Percentiles rank a stretch among this genome's conserved stretches.
Evolutionary conservation across 2,113 vertebrate genomes (phyloP).

Genomic region (Chamaetylas fuelleborni): DNA sequence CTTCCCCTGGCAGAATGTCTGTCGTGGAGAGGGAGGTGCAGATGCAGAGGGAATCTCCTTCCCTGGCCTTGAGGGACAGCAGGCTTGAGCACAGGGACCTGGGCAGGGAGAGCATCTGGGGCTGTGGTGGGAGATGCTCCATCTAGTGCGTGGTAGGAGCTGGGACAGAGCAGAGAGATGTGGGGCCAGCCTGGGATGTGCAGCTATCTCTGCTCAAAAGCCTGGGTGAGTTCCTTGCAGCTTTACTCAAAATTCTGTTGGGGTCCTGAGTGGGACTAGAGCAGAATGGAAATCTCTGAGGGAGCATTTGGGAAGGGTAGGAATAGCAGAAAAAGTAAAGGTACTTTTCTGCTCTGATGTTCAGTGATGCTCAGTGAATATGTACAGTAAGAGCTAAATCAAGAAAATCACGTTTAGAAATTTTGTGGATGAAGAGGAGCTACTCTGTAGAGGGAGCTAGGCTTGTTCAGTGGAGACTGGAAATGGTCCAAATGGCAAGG

Average conservation of each 20-base stretch:
- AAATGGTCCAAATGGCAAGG: not conserved
- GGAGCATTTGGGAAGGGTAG: not conserved
- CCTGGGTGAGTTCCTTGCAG: not conserved
- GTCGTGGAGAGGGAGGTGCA: not conserved
- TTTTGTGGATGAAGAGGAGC: not conserved
- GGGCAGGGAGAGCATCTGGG: rapidly evolving
- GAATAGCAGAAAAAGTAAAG: not conserved
- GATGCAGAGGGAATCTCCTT: not conserved
- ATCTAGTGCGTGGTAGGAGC: not conserved
- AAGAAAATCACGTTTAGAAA: not conserved
- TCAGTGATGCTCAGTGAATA: not conserved
- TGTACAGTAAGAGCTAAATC: not conserved
- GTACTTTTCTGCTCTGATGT: not conserved
- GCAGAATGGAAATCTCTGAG: not conserved
- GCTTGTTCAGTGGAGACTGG: not conserved
- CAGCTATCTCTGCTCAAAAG: not conserved
- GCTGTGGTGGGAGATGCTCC: not conserved
- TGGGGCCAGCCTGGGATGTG: not conserved
- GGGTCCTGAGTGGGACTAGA: not conserved
- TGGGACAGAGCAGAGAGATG: not conserved
- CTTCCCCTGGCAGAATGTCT: not conserved
- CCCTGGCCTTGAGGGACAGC: not conserved
- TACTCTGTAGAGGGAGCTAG: not conserved
- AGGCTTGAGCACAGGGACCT: not conserved
- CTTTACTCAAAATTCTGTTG: not conserved